A percentile compares a stretch with the other conserved stretches of the same genome.
Conservation (phyloP, 2,113 vertebrate species). For the Psilopogon haemacephalus region DNA sequence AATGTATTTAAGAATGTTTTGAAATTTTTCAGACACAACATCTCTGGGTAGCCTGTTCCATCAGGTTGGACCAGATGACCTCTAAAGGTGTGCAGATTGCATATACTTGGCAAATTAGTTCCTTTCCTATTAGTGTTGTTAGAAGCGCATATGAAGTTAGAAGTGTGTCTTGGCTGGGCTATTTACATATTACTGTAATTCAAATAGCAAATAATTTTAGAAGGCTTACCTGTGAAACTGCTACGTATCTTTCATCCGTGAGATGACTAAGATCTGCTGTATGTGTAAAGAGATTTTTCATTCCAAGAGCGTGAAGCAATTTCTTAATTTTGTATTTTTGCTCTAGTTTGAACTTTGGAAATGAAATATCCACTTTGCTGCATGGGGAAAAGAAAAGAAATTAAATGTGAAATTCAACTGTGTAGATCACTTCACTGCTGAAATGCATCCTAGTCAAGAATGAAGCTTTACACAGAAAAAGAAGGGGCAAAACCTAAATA, state of each 20-base stretch:
- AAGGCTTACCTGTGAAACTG: slow-evolving; percentile 83
- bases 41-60: too few species aligned
- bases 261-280: slow-evolving; percentile 82
- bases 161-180: background rate
- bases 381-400: background rate
- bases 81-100: background rate
- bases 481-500: background rate
- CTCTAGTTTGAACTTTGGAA: slow-evolving; percentile 91
- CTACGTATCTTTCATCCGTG: slow-evolving; percentile 66
- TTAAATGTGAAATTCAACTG: background rate
- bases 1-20: too few species aligned
- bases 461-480: background rate
- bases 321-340: slow-evolving; percentile 84
- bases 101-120: background rate
- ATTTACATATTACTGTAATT: slow-evolving; percentile 72
- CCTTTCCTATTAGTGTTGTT: background rate
- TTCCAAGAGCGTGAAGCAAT: slow-evolving; percentile 82
- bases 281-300: slow-evolving; percentile 78
- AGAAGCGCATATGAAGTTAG: background rate
- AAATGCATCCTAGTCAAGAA: background rate
- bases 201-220: background rate
- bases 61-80: too few species aligned
- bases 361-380: slow-evolving; percentile 85
- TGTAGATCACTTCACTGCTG: background rate
- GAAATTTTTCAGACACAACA: too few species aligned